phyloP scores from a whole-genome alignment of 2,797 vertebrate species.

The Muscicapa striata region DNA sequence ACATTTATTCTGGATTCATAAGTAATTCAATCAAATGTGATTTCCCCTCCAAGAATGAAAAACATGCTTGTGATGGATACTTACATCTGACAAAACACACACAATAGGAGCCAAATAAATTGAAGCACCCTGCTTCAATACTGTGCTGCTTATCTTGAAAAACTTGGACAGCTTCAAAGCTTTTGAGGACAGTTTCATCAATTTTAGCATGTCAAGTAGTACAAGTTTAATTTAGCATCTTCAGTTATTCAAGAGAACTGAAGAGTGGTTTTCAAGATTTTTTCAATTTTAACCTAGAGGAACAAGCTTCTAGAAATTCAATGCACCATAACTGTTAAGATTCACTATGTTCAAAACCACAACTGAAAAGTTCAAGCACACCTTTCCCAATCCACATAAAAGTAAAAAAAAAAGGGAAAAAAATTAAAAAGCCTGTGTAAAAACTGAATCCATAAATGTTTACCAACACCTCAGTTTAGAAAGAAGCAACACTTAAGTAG shows the following conservation, averaged over 20 bases:
- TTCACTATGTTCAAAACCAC: neutral
- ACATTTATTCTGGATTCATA: neutral
- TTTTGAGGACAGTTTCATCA: neutral
- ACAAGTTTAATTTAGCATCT: neutral
- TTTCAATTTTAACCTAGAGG: neutral
- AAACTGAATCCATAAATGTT: neutral
- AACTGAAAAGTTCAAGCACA: neutral
- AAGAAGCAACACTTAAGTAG: neutral
- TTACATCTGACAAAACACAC: neutral
- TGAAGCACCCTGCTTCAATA: neutral
- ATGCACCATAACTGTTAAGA: neutral
- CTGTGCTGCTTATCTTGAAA: neutral
- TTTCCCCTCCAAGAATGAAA: neutral
- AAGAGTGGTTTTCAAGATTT: neutral
- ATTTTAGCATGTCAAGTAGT: neutral
- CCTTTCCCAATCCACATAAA: neutral
- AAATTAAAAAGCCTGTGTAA: neutral
- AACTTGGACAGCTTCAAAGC: neutral
- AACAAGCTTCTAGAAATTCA: neutral
- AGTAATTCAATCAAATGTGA: neutral
- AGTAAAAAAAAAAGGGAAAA: rapidly evolving
- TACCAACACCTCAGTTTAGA: neutral
- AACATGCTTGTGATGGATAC: neutral
- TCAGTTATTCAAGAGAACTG: neutral
- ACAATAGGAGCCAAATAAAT: neutral